A percentile compares a stretch with the other conserved stretches of the same genome.
These are phyloP conservation scores for Autographa pulchrina DNA, from an alignment of 2,888 invertebrate genomes.

Conservation along the genomic window DNA sequence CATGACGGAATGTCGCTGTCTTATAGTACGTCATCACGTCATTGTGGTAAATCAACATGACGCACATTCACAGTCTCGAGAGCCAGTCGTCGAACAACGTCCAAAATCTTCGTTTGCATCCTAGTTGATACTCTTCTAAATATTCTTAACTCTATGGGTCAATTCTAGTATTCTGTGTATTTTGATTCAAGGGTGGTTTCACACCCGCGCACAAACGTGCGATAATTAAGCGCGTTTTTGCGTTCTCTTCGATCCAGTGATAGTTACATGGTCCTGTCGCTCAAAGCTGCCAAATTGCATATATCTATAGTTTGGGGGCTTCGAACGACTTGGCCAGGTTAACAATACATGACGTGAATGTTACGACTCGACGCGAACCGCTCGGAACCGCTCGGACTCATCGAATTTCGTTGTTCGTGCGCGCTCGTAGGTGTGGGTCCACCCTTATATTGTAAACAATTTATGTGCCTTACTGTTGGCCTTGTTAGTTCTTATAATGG, in stretches of 20 bases:
- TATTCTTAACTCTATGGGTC: not conserved
- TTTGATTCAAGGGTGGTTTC: not conserved
- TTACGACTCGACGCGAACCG: not conserved
- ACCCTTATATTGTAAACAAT: not conserved
- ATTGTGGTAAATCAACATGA: constrained; percentile 29
- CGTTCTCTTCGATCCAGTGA: not conserved
- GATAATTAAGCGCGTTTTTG: not conserved
- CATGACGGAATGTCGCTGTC: constrained; percentile 7
- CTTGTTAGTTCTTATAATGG: not conserved
- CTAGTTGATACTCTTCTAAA: not conserved
- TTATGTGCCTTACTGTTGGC: not conserved
- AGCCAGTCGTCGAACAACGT: not conserved
- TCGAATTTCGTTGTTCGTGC: not conserved
- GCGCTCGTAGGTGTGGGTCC: not conserved
- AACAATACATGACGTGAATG: not conserved
- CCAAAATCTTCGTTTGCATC: not conserved
- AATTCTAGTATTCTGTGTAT: not conserved
- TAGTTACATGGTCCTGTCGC: not conserved
- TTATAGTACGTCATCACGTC: constrained; percentile 21
- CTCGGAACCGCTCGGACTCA: not conserved
- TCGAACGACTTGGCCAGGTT: not conserved
- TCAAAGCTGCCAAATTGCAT: not conserved
- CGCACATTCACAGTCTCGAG: not conserved
- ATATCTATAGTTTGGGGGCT: not conserved
- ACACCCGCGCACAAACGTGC: constrained; percentile 4